phyloP scores from a whole-genome alignment of 2,113 vertebrate genomes.

The Leucopsar rothschildi region DNA sequence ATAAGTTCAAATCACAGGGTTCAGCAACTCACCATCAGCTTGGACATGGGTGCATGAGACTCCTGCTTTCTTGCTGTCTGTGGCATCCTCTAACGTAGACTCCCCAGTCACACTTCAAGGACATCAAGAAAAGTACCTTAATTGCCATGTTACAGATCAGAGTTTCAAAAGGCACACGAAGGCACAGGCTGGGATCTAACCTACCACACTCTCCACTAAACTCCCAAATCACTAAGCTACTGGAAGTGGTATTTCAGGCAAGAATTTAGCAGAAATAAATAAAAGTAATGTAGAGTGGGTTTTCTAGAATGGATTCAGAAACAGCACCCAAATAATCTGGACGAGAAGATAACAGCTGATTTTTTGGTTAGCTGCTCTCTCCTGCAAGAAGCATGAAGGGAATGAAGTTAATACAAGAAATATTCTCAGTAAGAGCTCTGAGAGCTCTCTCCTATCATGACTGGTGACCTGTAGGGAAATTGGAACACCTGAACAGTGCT shows the following conservation, averaged over 20 bases:
- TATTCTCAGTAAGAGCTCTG: background rate
- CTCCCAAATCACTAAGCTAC: background rate
- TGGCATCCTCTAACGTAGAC: background rate
- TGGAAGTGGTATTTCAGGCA: background rate
- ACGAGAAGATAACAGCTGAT: background rate
- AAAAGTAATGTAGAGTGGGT: background rate
- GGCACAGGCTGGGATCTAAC: background rate
- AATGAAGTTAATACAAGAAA: background rate
- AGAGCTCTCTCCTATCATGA: background rate
- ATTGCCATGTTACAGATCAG: background rate
- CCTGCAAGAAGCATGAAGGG: background rate
- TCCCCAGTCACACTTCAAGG: constrained; percentile 22
- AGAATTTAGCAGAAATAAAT: background rate
- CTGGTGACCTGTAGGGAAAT: background rate
- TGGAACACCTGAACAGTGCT: background rate
- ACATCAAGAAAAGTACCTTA: constrained; percentile 41
- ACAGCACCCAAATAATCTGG: background rate
- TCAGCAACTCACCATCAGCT: constrained; percentile 56
- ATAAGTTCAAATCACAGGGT: background rate
- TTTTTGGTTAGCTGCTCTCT: background rate
- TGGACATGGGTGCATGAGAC: background rate
- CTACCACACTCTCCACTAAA: background rate
- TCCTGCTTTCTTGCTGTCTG: background rate
- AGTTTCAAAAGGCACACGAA: background rate
- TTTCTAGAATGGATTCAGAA: background rate